These are phyloP conservation scores for Dione vanillae DNA, from an alignment of 2,888 invertebrate species.

Conservation along the genomic window DNA sequence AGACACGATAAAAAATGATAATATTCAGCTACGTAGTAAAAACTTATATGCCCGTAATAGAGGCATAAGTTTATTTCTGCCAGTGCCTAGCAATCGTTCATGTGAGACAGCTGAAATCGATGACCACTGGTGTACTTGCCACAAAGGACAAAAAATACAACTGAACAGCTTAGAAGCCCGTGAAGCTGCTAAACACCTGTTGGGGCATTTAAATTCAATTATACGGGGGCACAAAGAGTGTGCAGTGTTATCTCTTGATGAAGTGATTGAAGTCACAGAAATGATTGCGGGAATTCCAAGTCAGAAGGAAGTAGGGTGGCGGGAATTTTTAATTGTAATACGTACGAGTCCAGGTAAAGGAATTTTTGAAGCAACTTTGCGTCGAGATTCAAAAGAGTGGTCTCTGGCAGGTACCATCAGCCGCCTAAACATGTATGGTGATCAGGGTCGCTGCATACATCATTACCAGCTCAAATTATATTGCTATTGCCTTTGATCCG, in stretches of 20 bases:
- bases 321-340: constrained; percentile 86
- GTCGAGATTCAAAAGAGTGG: constrained; percentile 63
- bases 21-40: constrained; percentile 64
- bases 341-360: constrained; percentile 87
- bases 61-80: constrained; percentile 90
- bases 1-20: constrained; percentile 70
- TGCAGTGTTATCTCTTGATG: constrained; percentile 84
- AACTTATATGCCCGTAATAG: constrained; percentile 71
- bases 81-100: constrained; percentile 88
- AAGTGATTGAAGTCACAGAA: constrained; percentile 87
- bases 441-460: constrained; percentile 90
- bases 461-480: constrained; percentile 90
- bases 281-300: constrained; percentile 75
- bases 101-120: constrained; percentile 91
- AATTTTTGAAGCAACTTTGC: constrained; percentile 91
- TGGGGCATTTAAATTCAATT: constrained; percentile 86
- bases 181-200: constrained; percentile 85
- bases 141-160: constrained; percentile 85
- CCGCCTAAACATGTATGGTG: constrained; percentile 91
- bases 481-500: constrained; percentile 86
- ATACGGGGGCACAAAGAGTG: constrained; percentile 86
- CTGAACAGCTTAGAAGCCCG: constrained; percentile 81
- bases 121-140: constrained; percentile 95
- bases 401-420: constrained; percentile 89
- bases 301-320: constrained; percentile 72